These are phyloP conservation scores for Parochlus steinenii DNA, from an alignment of 2,888 invertebrate species.

Conservation along the genomic window DNA sequence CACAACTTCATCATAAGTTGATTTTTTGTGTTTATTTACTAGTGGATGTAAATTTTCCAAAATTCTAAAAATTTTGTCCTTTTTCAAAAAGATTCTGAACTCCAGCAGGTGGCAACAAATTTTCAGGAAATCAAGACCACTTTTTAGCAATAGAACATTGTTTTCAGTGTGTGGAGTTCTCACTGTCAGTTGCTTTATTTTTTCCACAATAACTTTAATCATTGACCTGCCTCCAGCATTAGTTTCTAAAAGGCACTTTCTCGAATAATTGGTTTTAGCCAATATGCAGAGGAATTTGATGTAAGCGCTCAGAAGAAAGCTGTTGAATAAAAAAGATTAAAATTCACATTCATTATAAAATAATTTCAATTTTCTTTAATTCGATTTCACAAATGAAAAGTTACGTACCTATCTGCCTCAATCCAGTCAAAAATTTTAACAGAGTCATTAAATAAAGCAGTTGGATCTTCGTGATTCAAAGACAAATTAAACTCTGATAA, in stretches of 20 bases:
- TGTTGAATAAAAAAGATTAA: no score
- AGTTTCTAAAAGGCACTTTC: no score
- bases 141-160: constrained; percentile 1
- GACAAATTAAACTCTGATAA: not conserved
- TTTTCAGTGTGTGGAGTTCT: constrained; percentile 2
- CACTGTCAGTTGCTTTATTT: not conserved
- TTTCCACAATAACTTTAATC: not conserved
- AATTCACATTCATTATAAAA: no score
- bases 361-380: no score
- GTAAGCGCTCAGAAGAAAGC: no score
- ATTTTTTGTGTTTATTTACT: constrained; percentile 18
- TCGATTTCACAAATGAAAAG: no score
- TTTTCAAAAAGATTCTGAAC: not conserved
- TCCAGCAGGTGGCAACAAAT: not conserved
- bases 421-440: constrained; percentile 2
- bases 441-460: not conserved
- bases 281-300: not conserved
- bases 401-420: no score
- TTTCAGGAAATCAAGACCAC: not conserved
- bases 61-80: constrained; percentile 1
- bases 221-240: constrained; percentile 2
- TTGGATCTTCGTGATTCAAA: not conserved
- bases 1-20: constrained; percentile 19
- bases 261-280: not conserved
- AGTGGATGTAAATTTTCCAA: constrained; percentile 20